Evolutionary conservation across 64 coral and sea anemone genomes (phyloP).

Genomic region (Pachyseris speciosa): DNA sequence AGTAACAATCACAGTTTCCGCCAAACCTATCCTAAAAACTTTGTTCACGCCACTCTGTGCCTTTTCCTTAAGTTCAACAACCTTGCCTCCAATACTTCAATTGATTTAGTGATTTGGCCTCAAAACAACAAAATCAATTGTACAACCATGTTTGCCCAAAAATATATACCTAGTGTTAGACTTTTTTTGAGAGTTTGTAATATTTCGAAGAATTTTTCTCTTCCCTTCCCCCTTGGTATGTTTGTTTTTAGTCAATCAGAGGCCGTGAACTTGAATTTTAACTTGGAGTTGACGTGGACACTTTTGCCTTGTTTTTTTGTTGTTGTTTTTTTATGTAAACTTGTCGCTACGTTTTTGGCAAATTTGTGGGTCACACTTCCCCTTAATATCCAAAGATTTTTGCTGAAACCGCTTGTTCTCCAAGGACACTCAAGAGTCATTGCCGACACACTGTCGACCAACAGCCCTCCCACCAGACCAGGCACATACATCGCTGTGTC

Average conservation of each 20-base stretch:
- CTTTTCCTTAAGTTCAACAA: too few species aligned
- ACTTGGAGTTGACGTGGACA: too few species aligned
- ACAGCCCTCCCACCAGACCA: background rate
- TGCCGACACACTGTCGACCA: background rate
- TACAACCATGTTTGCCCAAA: background rate
- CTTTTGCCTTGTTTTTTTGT: too few species aligned
- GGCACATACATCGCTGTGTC: background rate
- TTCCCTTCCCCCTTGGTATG: too few species aligned
- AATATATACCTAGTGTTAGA: slow-evolving; percentile 15
- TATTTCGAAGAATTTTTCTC: too few species aligned
- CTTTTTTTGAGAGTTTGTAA: too few species aligned
- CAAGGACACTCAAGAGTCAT: background rate
- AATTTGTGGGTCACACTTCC: background rate
- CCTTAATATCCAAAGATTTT: slow-evolving; percentile 9
- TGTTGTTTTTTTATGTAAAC: too few species aligned
- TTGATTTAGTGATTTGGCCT: background rate
- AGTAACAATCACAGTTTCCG: background rate
- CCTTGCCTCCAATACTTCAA: background rate
- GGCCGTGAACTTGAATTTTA: too few species aligned
- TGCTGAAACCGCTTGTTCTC: background rate
- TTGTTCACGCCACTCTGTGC: too few species aligned
- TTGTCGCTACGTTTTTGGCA: too few species aligned
- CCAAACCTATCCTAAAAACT: too few species aligned
- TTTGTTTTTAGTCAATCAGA: too few species aligned
- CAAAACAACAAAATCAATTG: background rate